Conservation (phyloP, 2,888 invertebrate genomes). For the Perdita meconis region DNA sequence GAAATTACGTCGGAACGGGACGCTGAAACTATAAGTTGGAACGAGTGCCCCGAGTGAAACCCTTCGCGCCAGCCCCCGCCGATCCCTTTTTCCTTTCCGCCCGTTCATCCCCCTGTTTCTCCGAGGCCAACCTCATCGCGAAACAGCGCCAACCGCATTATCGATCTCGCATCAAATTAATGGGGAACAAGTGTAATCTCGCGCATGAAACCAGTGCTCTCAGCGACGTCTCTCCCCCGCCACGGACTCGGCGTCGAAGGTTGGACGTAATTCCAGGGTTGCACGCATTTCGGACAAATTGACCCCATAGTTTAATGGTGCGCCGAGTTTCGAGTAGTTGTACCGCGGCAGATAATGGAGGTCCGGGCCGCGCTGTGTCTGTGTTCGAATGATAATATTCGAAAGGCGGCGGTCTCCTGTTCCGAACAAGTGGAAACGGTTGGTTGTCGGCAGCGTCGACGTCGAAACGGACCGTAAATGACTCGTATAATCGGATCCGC, state of each 20-base stretch:
- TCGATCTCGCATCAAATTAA: slow-evolving; percentile 65
- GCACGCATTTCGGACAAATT: slow-evolving; percentile 68
- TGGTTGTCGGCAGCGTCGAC: slow-evolving; percentile 52
- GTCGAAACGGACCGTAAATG: slow-evolving; percentile 60
- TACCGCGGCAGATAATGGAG: slow-evolving; percentile 64
- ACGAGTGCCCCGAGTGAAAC: too few species aligned
- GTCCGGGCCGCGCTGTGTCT: slow-evolving; percentile 32
- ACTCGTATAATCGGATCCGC: slow-evolving; percentile 67
- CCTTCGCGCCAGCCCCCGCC: background rate
- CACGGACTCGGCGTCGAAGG: slow-evolving; percentile 4
- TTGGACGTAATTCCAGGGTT: slow-evolving; percentile 64
- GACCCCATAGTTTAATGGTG: slow-evolving; percentile 71
- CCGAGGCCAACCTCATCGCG: background rate
- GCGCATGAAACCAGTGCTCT: slow-evolving; percentile 37
- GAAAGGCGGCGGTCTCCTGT: slow-evolving; percentile 44
- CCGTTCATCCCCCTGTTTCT: background rate
- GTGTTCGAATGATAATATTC: slow-evolving; percentile 70
- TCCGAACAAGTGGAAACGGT: slow-evolving; percentile 60
- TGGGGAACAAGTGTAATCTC: slow-evolving; percentile 64
- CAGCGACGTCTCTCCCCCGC: slow-evolving; percentile 36
- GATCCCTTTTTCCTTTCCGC: background rate
- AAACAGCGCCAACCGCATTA: slow-evolving; percentile 31
- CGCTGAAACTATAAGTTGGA: background rate
- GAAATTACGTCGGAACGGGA: background rate
- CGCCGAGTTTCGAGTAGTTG: slow-evolving; percentile 66